Evolutionary conservation across 2,888 invertebrate species (phyloP).

Genomic region (Bhutanitis thaidina): DNA sequence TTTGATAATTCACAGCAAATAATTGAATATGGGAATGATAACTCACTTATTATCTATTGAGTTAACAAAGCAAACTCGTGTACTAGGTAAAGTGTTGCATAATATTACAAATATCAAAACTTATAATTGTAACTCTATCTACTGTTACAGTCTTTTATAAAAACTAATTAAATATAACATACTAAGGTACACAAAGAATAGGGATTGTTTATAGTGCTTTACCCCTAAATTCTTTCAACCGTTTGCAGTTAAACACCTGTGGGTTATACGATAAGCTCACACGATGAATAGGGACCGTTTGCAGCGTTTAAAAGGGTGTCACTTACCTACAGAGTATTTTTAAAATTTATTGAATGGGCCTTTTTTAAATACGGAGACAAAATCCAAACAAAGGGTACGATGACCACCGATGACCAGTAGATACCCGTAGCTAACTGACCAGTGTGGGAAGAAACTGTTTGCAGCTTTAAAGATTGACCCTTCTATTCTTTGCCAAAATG

Average conservation of each 20-base stretch:
- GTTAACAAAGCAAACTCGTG: no score
- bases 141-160: no score
- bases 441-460: conserved; percentile 68
- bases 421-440: conserved; percentile 57
- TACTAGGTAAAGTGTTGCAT: no score
- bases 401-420: conserved; percentile 74
- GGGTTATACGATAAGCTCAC: conserved; percentile 25
- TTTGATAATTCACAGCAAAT: no score
- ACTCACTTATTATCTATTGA: no score
- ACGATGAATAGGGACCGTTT: conserved; percentile 50
- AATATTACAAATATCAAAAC: no score
- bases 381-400: conserved; percentile 62
- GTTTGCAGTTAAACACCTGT: conserved; percentile 29
- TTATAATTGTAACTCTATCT: no score
- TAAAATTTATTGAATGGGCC: conserved; percentile 56
- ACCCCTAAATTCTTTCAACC: conserved; percentile 18
- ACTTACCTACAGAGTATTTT: conserved; percentile 54
- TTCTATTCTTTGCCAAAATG: conserved; percentile 54
- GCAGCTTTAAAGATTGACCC: conserved; percentile 60
- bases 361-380: conserved; percentile 55
- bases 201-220: conserved; percentile 12
- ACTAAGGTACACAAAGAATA: conserved; percentile 1
- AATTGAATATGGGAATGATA: no score
- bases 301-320: conserved; percentile 58
- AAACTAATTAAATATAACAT: neutral